Evolutionary conservation across 2,797 vertebrate genomes (phyloP).

Genomic region (Antrozous pallidus): DNA sequence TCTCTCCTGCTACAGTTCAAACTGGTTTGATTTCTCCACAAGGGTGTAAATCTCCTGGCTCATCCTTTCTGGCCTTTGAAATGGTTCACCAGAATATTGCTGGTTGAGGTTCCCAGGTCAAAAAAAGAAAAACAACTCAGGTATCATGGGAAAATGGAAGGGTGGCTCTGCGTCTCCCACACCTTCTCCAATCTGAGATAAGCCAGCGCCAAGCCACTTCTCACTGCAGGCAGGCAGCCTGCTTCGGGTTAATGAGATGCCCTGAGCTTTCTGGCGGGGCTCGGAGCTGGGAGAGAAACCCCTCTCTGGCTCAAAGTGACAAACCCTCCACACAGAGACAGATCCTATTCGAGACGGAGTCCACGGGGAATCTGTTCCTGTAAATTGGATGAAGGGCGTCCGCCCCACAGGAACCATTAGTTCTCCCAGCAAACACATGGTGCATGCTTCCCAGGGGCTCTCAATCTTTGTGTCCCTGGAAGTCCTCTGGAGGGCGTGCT

Average conservation of each 20-base stretch:
- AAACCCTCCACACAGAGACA: neutral
- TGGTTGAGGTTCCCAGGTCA: neutral
- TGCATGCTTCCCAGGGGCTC: neutral
- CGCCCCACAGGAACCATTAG: neutral
- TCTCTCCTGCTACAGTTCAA: neutral
- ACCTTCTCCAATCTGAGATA: neutral
- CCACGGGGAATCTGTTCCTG: neutral
- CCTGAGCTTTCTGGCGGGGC: neutral
- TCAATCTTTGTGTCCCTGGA: neutral
- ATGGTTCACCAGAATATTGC: neutral
- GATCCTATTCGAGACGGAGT: neutral
- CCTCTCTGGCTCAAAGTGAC: neutral
- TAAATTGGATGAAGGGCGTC: neutral
- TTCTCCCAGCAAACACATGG: neutral
- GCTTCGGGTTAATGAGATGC: neutral
- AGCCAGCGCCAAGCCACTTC: neutral
- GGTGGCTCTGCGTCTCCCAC: neutral
- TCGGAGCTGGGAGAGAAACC: neutral
- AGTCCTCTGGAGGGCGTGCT: neutral
- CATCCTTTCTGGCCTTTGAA: neutral
- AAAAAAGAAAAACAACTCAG: neutral
- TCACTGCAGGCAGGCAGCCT: neutral
- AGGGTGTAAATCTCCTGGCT: neutral
- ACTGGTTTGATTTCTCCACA: neutral
- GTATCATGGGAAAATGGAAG: neutral